phyloP scores from a whole-genome alignment of 2,797 vertebrate species.

The Hippopotamyrus pictus region DNA sequence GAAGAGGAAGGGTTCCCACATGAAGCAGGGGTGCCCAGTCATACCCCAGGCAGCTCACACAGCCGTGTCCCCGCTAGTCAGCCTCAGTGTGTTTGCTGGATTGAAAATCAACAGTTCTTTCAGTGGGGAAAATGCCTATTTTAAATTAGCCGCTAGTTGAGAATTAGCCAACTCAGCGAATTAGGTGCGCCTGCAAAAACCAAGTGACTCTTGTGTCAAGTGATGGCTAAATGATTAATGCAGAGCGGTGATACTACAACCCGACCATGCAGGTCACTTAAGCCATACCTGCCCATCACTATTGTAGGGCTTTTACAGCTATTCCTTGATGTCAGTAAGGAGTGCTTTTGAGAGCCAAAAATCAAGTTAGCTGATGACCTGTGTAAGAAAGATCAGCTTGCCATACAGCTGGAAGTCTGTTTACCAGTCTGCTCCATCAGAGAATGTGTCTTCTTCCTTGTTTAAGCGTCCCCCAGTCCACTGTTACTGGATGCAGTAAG shows the following conservation, averaged over 20 bases:
- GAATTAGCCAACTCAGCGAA: not conserved
- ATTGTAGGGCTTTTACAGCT: not conserved
- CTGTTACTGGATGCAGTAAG: not conserved
- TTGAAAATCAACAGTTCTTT: not conserved
- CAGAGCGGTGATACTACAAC: not conserved
- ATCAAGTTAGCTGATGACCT: not conserved
- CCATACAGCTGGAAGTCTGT: not conserved
- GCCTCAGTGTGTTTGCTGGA: not conserved
- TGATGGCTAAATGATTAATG: not conserved
- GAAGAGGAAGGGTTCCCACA: not conserved
- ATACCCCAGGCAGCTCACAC: not conserved
- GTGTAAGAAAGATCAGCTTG: not conserved
- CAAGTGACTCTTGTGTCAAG: not conserved
- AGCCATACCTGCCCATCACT: not conserved
- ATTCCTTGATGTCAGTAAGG: not conserved
- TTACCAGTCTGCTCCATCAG: not conserved
- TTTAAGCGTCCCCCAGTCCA: not conserved
- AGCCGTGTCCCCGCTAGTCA: not conserved
- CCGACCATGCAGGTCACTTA: not conserved
- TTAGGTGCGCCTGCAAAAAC: not conserved
- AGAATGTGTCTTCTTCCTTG: not conserved
- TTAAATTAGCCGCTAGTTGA: not conserved
- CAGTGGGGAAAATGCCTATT: not conserved
- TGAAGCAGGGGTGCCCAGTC: not conserved
- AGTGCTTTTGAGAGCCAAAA: not conserved